Base-by-base conservation (phyloP, 2,113 vertebrate species). In the Atrichornis clamosus region DNA sequence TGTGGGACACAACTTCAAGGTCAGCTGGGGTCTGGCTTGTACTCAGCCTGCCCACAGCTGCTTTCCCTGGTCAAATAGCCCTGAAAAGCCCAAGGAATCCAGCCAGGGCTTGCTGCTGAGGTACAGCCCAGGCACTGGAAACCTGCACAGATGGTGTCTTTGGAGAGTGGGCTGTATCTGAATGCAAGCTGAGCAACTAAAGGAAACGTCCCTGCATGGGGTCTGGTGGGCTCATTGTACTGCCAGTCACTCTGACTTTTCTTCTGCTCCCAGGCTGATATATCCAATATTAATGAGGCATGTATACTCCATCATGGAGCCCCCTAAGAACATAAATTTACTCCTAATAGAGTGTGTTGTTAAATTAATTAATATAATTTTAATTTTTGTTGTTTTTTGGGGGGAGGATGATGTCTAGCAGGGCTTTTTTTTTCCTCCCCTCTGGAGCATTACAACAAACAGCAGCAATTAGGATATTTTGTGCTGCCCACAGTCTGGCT, bases 211-310 rank as follows among this genome's bases (percentile, higher is more conserved):
- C 33, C 70, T 55, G 76, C 15, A 1, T 86, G 94, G 89, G 78
- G 79, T 78, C 87, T 70, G 59, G 15, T 44, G 72, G 58, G 27
- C 67, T 95, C 67, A 73, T 85, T 96, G 88, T 79, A 23, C 83
- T 95, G 88, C 70, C 84, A 56, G 77, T 70, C 92, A 81, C 76
- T 65, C 82, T 92, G 85, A 75, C 86, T 93, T 84, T 41, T 27
- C 80, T 87, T 70, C 56, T 50, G 42, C 65, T 84, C 69, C 80
- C 96, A 89, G 65, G 92, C 65, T 93, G 96, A 93, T 83, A 67
- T 62, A 86, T 89, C 84, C 75, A 95, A 84, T 94, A 92, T 95
- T 96, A 97, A 94, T 95, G 88, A 97, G 72, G 65, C 65, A 81
- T 96, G 93, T 93, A 59, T 80, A 89, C 78, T 93, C 88, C 56